Base-by-base conservation (phyloP, 2,888 invertebrate species). In the Phoenoteleia sp. region DNA sequence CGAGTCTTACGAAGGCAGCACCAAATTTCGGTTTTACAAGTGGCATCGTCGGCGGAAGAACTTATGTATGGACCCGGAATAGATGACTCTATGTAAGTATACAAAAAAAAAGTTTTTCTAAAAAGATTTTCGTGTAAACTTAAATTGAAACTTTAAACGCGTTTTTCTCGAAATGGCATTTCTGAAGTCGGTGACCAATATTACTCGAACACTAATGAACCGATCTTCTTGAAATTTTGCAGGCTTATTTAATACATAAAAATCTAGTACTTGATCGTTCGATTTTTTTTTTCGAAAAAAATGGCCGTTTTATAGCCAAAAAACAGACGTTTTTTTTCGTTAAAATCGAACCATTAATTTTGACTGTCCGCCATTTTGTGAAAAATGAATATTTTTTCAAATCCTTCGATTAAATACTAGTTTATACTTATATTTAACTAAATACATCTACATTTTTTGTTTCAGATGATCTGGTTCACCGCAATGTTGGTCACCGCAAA, bases 321-420 rank as follows among this genome's bases (percentile, higher is more conserved):
- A 52, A 21, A 25, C 52, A 25, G 49, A 21, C 4, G 49, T 49
- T 49, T 25, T 52, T 52, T 52, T 52, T 52, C 52, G 25, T 52
- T 52, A 52, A 52, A 52, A 52, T 52, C 52, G 52, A 52, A 52
- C 52, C 52, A 52, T 52, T 52, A 52, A 52, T 25, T 49, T 49
- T 49, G 47, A 49, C 23, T 21, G 49, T 49, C 49, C 49, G 49
- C 49, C 49, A 49, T 49, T 49, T 49, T 49, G 49, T 49, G 49
- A 49, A 49, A 49, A 49, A 49, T 49, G 49, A 49, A 49, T 49
- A 49, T 49, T 49, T 49, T 49, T 49, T 49, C 49, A 49, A 49
- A 49, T 49, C 49, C 49, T 49, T n/a, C n/a, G 27, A 27, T 27
- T 27, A 27, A 27, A 27, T 3, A 27, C 27, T 27, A 27, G 27